Base-by-base conservation (phyloP, 1,140 invertebrate genomes). In the Sarcophaga peregrina region DNA sequence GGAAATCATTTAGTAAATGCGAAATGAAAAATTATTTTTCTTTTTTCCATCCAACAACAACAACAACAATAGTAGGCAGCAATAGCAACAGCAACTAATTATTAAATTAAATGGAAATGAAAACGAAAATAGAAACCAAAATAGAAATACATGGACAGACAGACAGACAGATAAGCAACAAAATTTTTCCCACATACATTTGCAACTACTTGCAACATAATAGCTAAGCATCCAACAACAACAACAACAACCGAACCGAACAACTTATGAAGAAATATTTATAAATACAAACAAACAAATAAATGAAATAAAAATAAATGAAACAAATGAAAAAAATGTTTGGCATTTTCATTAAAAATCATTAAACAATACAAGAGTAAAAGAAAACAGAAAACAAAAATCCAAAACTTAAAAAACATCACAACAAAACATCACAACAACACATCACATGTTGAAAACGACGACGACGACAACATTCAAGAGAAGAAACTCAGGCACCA, bases 61-160 rank as follows among this genome's bases (percentile, higher is more conserved):
- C 62, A 68, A 20, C 62, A 68, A 20, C 62, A 58, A 58, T n/a
- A 9, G 11, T 13, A 58, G 13, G n/a, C 54, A 13, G 15, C 54
- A 58, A n/a, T 13, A 58, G n/a, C 54, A 58, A n/a, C 15, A 13
- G n/a, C 15, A 58, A 10, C 17, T 20, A 25, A 68, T 68, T 68
- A 68, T 68, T 68, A 68, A 68, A 68, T 68, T 68, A 68, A 68
- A 68, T 68, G 62, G 62, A 68, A 68, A 68, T 68, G 25, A 37
- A 37, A 37, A 37, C 25, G 25, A 37, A 37, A 37, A 37, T 37
- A 37, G 25, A 2, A 37, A 37, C 25, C 25, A 4, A 37, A 37
- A 37, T 37, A 37, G 25, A 37, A 37, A 37, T 37, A 37, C 25
- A 37, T 4, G 4, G 25, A 4, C 25, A 37, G 25, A 37, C 25